Base-by-base conservation (phyloP, 2,113 vertebrate genomes). In the Tupaia tana region DNA sequence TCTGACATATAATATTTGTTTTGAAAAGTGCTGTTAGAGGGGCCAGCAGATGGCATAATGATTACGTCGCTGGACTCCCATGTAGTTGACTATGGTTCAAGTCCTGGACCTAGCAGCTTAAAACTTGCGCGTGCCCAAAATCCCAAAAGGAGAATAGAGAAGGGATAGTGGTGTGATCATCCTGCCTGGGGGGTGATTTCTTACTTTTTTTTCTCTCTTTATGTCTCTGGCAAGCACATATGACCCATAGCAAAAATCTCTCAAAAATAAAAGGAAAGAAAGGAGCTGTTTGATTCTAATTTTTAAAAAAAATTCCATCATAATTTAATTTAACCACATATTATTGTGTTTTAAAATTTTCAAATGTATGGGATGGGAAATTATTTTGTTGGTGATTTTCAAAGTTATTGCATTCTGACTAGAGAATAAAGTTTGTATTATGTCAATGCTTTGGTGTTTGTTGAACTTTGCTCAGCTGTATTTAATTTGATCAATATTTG, bases 291-390 rank as follows among this genome's bases (percentile, higher is more conserved):
- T 4, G 20, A 20, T 77, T 88, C 15, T 90, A 81, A 12, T 27
- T 59, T 58, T 63, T n/a, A 75, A 29, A 7, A 6, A 93, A 82
- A 66, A 78, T 89, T 89, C 15, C 6, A 31, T 91, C 59, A 43
- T 61, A 0, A 78, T 74, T 89, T 58, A 69, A 78, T 61, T 24
- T 92, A 63, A 27, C 29, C 19, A 64, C 22, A 71, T 13, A 71
- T 80, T 81, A 86, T 75, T 80, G 20, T 73, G 15, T 29, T 92
- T 66, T 61, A 71, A 80, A 4, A 70, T 84, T 90, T 67, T 92
- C 20, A 93, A 31, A 78, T 69, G 20, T 64, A 61, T 70, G 25
- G 9, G 56, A 70, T 79, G 80, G 19, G 58, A 11, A 4, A 1
- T 67, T 34, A 67, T 86, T 81, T 78, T 92, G 31, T 61, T 73